Evolutionary conservation across 2,113 vertebrate species (phyloP).

Genomic region (Thinocorus orbignyianus): DNA sequence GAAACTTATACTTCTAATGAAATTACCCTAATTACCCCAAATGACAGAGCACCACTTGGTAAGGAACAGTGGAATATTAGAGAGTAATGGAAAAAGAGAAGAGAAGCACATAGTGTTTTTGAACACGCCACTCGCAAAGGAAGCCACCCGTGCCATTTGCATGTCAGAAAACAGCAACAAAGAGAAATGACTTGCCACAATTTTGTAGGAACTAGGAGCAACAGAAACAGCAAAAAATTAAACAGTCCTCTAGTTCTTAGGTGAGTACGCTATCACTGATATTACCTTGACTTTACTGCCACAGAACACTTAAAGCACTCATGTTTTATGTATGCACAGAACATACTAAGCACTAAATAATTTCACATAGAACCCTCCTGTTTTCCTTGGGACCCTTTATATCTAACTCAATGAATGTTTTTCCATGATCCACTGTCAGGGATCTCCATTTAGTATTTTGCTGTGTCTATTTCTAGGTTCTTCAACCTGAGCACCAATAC

Average conservation of each 20-base stretch:
- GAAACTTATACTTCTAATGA: neutral
- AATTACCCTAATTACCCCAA: neutral
- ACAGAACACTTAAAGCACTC: neutral
- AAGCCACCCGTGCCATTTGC: neutral
- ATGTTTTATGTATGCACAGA: fast-evolving
- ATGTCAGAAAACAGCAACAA: neutral
- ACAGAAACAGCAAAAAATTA: neutral
- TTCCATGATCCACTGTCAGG: neutral
- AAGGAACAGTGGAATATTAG: neutral
- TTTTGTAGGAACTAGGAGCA: neutral
- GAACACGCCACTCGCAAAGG: neutral
- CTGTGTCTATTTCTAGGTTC: neutral
- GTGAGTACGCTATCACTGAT: neutral
- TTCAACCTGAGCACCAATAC: neutral
- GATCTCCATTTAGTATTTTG: neutral
- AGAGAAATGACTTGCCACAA: neutral
- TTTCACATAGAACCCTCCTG: neutral
- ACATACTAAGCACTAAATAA: neutral
- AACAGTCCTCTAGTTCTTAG: neutral
- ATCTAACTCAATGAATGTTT: neutral
- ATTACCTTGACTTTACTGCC: neutral
- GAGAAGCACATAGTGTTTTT: neutral
- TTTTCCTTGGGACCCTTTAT: neutral
- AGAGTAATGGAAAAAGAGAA: neutral
- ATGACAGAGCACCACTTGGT: neutral